Evolutionary conservation across 2,888 invertebrate genomes (phyloP).

Genomic region (Drosophila falleni): DNA sequence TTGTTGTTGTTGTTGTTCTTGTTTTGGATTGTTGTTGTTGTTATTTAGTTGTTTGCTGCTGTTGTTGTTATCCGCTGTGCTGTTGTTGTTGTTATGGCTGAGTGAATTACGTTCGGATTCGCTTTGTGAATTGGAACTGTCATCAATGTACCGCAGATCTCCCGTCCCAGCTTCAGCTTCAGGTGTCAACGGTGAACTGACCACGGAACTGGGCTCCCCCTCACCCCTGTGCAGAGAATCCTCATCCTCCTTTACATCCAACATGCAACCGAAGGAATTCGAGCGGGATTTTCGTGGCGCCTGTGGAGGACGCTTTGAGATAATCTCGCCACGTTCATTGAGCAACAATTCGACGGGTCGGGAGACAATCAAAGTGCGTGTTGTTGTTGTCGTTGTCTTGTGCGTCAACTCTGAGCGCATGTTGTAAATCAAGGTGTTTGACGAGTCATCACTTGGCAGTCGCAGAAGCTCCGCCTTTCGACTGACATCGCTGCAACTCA

Average conservation of each 20-base stretch:
- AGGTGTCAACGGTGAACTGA: constrained; percentile 61
- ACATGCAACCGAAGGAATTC: constrained; percentile 83
- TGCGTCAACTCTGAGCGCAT: constrained; percentile 79
- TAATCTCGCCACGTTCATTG: constrained; percentile 82
- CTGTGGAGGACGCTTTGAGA: constrained; percentile 63
- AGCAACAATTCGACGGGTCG: constrained; percentile 79
- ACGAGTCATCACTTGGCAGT: constrained; percentile 58
- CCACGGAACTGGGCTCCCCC: constrained; percentile 34
- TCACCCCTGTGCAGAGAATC: constrained; percentile 9
- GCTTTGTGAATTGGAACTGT: constrained; percentile 83
- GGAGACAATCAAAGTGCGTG: constrained; percentile 78
- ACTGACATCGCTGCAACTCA: constrained; percentile 74
- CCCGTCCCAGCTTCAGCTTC: constrained; percentile 53
- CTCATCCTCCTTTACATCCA: constrained; percentile 69
- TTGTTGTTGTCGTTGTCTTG: constrained; percentile 82
- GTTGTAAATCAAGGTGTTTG: constrained; percentile 51
- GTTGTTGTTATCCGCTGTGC: constrained; percentile 42
- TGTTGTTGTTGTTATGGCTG: constrained; percentile 39
- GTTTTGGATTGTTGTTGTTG: constrained; percentile 34
- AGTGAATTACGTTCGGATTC: constrained; percentile 79
- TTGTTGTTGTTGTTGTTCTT: constrained; percentile 39
- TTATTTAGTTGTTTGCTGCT: constrained; percentile 50
- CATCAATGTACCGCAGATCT: constrained; percentile 84
- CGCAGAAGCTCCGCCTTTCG: constrained; percentile 73
- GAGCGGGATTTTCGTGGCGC: constrained; percentile 76